Conservation (phyloP, 2,797 vertebrate species). For the Paedocypris micromegethes region DNA sequence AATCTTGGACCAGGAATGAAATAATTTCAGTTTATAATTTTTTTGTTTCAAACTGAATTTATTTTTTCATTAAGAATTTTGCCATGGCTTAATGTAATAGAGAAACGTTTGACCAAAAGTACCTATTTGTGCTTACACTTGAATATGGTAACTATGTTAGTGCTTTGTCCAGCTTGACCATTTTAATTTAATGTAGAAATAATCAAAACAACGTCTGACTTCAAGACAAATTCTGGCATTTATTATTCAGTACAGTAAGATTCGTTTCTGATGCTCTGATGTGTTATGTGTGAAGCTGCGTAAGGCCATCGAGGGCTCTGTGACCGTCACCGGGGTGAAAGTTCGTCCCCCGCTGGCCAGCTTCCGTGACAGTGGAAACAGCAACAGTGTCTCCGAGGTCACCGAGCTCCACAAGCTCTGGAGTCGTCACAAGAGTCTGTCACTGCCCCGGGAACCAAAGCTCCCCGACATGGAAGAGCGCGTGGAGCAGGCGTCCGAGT, state of each 20-base stretch:
- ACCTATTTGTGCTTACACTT: no score
- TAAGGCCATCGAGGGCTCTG: slow-evolving; percentile 94
- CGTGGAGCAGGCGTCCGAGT: slow-evolving; percentile 60
- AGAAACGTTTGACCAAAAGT: no score
- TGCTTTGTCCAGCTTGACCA: no score
- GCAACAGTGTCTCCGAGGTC: slow-evolving; percentile 81
- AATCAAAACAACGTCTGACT: no score
- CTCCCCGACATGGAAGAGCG: slow-evolving; percentile 58
- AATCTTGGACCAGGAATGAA: no score
- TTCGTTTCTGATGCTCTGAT: background rate
- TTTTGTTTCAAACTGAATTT: no score
- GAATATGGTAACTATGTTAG: no score
- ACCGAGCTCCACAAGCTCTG: slow-evolving; percentile 91
- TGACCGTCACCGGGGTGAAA: slow-evolving; percentile 92
- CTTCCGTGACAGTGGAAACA: slow-evolving; percentile 91
- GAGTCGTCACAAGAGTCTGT: slow-evolving; percentile 82
- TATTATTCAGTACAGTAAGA: background rate
- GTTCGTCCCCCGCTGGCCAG: slow-evolving; percentile 93
- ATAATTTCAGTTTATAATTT: no score
- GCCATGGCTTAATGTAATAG: no score
- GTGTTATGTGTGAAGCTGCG: slow-evolving; percentile 71
- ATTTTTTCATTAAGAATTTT: no score
- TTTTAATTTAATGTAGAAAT: no score
- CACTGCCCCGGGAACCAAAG: slow-evolving; percentile 80
- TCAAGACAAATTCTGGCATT: background rate